Base-by-base conservation (phyloP, 2,888 invertebrate species). In the Nowickia ferox region DNA sequence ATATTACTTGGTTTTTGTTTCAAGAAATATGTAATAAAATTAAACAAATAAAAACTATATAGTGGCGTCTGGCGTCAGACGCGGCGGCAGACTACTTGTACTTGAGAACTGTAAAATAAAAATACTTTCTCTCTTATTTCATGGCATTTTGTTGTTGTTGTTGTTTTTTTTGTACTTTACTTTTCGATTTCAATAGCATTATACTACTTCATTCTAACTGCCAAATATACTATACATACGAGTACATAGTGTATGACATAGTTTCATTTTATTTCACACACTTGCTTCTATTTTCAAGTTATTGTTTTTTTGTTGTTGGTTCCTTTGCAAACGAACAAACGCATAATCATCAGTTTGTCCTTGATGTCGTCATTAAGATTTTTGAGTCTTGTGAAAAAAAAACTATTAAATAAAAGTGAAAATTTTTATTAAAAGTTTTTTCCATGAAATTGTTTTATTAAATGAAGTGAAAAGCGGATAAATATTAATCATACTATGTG, bases 351-450 rank as follows among this genome's bases (percentile, higher is more conserved):
- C 51, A 53, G 53, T 87, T 88, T 90, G 91, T 89, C 91, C 91
- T 91, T 91, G 89, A 87, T 88, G 89, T 88, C 89, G 90, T 89
- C 90, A 89, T 87, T 88, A 71, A 88, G 90, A 88, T 88, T 91
- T 87, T 63, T 57, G 74, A 65, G 74, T 59, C 11, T 66, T 69
- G 17, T 59, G 48, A 38, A 71, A 71, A 46, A 57, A 22, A 17
- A n/a, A 55, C n/a, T 9, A 38, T n/a, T 11, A 48, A 63, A 72
- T 38, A 65, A 46, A 75, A 38, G 15, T 74, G 19, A 22, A 40
- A 74, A 65, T 65, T 65, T 46, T 57, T 55, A 61, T 44, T 38
- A 30, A 2, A 30, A 30, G 0, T 13, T 38, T 68, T 57, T 38
- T 68, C 17, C 51, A 19, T 1, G 6, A 17, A 42, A 6, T 11